Percentiles rank a stretch among this genome's conserved stretches.
phyloP scores from a whole-genome alignment of 2,888 invertebrate species.

The Protula sp. region DNA sequence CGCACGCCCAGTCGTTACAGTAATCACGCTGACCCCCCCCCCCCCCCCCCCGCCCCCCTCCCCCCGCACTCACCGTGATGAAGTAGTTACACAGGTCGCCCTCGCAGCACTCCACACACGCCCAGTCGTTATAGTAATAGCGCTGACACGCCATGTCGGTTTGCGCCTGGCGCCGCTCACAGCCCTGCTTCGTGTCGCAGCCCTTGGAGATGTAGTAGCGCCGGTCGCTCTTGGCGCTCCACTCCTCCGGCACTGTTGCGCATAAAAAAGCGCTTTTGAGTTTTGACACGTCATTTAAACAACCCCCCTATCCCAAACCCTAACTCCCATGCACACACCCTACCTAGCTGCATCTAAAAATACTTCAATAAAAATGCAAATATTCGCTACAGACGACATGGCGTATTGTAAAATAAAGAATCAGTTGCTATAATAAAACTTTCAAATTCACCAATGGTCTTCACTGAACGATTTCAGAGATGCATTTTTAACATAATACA shows the following conservation, averaged over 20 bases:
- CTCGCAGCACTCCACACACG: constrained; percentile 90
- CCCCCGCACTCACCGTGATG: constrained; percentile 80
- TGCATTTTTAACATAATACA: too few species aligned
- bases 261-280: background rate
- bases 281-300: too few species aligned
- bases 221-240: constrained; percentile 85
- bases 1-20: constrained; percentile 96
- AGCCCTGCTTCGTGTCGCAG: constrained; percentile 77
- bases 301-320: too few species aligned
- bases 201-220: constrained; percentile 89
- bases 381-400: too few species aligned
- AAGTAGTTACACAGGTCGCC: constrained; percentile 94
- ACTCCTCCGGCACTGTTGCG: constrained; percentile 75
- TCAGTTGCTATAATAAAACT: too few species aligned
- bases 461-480: too few species aligned
- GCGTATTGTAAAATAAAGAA: too few species aligned
- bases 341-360: too few species aligned
- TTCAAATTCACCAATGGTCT: too few species aligned
- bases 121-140: constrained; percentile 85
- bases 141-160: constrained; percentile 17
- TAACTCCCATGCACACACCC: too few species aligned
- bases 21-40: constrained; percentile 32
- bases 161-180: constrained; percentile 64
- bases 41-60: background rate
- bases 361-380: too few species aligned